Evolutionary conservation across 2,888 invertebrate species (phyloP), one percentile per base, ranked within the genome.

Genomic region (Formica aserva): DNA sequence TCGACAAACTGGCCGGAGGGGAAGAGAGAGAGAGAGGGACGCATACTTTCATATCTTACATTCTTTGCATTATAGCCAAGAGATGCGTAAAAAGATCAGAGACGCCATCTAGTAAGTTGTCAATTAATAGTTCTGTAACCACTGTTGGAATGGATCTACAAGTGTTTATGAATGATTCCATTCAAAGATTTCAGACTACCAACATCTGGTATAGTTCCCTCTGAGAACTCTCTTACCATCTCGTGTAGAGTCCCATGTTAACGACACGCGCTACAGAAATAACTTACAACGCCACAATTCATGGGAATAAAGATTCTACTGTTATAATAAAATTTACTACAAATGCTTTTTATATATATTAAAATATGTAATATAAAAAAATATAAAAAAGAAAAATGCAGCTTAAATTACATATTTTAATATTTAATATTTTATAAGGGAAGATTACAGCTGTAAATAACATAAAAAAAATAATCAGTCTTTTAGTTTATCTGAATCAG

Each of bases 1-100:
- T 89, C 86, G 82, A 90, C 76, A 83, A 76, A 81, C 83, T 80
- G 81, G 76, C 26, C 15, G 13, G 41, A 3, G 45, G 13, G 15
- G 3, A 38, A 11, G 38, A 11, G 13, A 0, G 15, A 41, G 11
- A 11, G 38, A 41, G 74, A 66, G 88, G 82, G 85, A 80, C 74
- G 60, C 60, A 82, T 82, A 69, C 67, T 82, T 72, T 69, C 41
- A 29, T 29, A 63, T 52, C 15, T 63, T 75, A 38, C 38, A 15
- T 22, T 38, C 35, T 66, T 48, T 35, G 35, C 13, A 4, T 41
- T 18, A 26, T 6, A 38, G 3, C 3, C 8, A 38, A 48, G n/a
- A 74, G 45, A 11, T 1, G 3, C 9, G 41, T 38, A 26, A 55
- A 60, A 45, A 29, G 62, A 48, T 4, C 26, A 15, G 35, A 35